Base-by-base conservation (phyloP, 2,113 vertebrate genomes). In the Corythaixoides concolor region DNA sequence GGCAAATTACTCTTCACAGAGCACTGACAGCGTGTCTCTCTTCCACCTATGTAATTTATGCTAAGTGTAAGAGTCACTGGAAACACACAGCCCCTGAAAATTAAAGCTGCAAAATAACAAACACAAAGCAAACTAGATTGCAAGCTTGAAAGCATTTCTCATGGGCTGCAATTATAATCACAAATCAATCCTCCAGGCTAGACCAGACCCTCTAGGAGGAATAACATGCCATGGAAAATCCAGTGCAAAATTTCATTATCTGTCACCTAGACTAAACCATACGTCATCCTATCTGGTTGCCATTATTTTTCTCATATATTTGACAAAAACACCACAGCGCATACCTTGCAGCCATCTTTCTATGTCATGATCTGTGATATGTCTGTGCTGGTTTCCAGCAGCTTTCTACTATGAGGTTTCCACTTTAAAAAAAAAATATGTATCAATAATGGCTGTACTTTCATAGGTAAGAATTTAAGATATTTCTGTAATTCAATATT, bases 21-120 rank as follows among this genome's bases (percentile, higher is more conserved):
- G 82, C 78, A 80, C 37, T 92, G 93, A 80, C 92, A 93, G 68
- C 7, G 8, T 64, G 50, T 88, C 67, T 86, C 52, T 81, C 55
- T 96, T 92, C 83, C 79, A 96, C 92, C 93, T 96, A 74, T 88
- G 68, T 81, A 96, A 95, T 96, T 96, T 93, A 92, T 86, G 82
- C 21, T 49, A 90, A 93, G 52, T 84, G 52, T 75, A 92, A 72
- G 37, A 94, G 68, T 72, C 75, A 88, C 33, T 90, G 75, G 85
- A 93, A 96, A 80, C 50, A 77, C 50, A 92, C 30, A 84, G 49
- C 7, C 52, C 47, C 43, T 6, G 39, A 83, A 94, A 96, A 93
- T 93, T 93, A 90, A 83, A 92, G 64, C 63, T 86, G 52, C 47
- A 90, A 86, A 92, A 90, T 68, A 78, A 93, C 72, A 84, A 93